Conservation (phyloP, 2,888 invertebrate genomes). For the Ormyrus pomaceus region DNA sequence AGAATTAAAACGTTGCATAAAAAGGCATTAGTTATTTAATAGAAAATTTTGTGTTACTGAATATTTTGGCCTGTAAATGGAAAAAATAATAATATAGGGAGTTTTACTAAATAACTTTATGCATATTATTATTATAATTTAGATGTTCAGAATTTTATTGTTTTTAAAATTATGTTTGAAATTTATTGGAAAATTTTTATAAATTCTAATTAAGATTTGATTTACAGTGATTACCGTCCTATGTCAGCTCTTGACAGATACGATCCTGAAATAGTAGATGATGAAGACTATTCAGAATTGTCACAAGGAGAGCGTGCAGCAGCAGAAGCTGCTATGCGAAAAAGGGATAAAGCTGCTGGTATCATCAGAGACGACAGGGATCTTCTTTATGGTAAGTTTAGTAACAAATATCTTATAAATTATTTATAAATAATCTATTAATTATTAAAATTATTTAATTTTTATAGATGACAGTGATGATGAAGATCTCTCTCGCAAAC, state of each 20-base stretch:
- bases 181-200: too few species aligned
- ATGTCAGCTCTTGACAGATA: conserved; percentile 97
- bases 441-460: conserved; percentile 28
- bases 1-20: too few species aligned
- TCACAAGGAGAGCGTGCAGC: conserved; percentile 90
- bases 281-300: conserved; percentile 90
- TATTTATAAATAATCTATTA: conserved; percentile 62
- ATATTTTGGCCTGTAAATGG: too few species aligned
- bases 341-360: conserved; percentile 90
- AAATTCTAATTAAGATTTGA: too few species aligned
- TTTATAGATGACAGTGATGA: conserved; percentile 87
- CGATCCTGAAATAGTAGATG: conserved; percentile 90
- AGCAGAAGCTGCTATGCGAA: conserved; percentile 93
- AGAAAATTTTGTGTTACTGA: too few species aligned
- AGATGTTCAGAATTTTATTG: too few species aligned
- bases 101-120: too few species aligned
- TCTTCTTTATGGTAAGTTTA: conserved; percentile 85
- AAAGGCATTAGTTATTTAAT: too few species aligned
- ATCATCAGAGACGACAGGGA: conserved; percentile 87
- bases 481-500: conserved; percentile 83
- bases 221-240: conserved; percentile 92
- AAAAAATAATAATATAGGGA: not conserved
- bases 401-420: conserved; percentile 6
- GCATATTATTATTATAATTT: too few species aligned
- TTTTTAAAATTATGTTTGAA: too few species aligned